Conservation (phyloP, 2,113 vertebrate genomes). For the Rhinoderma darwinii region DNA sequence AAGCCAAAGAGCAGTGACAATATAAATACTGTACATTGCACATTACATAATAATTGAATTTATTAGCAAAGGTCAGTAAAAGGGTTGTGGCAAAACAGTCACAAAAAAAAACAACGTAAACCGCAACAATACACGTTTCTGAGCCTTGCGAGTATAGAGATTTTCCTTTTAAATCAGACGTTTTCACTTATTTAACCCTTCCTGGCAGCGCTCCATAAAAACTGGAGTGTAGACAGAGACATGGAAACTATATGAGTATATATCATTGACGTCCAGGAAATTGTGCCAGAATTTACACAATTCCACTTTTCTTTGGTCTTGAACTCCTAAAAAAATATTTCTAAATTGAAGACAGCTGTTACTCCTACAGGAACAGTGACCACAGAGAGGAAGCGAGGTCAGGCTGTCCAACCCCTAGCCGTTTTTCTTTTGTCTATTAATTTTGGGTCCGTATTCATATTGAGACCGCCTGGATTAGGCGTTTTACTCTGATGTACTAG, state of each 20-base stretch:
- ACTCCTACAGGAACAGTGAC: background rate
- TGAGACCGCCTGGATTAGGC: background rate
- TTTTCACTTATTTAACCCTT: background rate
- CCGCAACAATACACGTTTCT: background rate
- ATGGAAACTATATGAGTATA: background rate
- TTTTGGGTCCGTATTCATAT: too few species aligned
- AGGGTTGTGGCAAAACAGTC: too few species aligned
- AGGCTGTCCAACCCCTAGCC: background rate
- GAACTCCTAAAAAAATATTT: constrained; percentile 1
- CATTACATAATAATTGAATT: too few species aligned
- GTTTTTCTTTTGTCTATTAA: background rate
- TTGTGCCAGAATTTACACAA: constrained; percentile 5
- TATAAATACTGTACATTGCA: too few species aligned
- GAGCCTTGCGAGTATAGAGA: background rate
- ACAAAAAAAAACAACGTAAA: background rate
- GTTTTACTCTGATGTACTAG: background rate
- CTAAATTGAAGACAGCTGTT: constrained; percentile 38
- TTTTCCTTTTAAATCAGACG: background rate
- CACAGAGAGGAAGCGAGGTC: background rate
- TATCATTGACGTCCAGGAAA: background rate
- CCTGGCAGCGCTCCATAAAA: background rate
- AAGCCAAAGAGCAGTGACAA: too few species aligned
- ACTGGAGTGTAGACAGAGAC: constrained; percentile 29
- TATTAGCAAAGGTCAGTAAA: too few species aligned
- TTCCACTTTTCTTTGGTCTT: constrained; percentile 28